A percentile compares a stretch with the other conserved stretches of the same genome.
Evolutionary conservation across 1,140 invertebrate genomes (phyloP).

Genomic region (Dysdera silvatica): DNA sequence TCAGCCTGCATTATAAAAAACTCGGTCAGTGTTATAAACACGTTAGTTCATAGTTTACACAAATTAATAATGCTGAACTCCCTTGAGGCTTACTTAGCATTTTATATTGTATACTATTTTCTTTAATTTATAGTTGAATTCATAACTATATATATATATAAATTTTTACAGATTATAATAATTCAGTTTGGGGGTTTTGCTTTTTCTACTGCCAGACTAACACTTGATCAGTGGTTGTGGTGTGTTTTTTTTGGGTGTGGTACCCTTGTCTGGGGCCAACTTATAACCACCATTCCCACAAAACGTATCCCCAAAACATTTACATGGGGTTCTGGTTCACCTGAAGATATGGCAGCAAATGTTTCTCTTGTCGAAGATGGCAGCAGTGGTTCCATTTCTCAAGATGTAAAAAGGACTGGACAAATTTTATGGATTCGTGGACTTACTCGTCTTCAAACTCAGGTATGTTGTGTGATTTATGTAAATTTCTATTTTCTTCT

Average conservation of each 20-base stretch:
- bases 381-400: constrained; percentile 73
- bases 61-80: too few relatives aligned
- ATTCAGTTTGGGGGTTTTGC: constrained; percentile 94
- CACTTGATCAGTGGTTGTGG: constrained; percentile 96
- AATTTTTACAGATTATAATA: constrained; percentile 70
- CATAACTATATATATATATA: too few relatives aligned
- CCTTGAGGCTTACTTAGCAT: too few relatives aligned
- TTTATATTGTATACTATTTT: too few relatives aligned
- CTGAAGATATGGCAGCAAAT: constrained; percentile 67
- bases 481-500: not conserved
- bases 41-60: too few relatives aligned
- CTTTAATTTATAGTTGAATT: too few relatives aligned
- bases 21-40: too few relatives aligned
- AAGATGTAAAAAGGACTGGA: constrained; percentile 75
- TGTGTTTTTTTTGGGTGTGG: constrained; percentile 95
- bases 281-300: constrained; percentile 92
- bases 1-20: too few relatives aligned
- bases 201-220: constrained; percentile 83
- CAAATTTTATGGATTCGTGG: constrained; percentile 99
- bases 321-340: constrained; percentile 86
- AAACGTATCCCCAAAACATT: constrained; percentile 76
- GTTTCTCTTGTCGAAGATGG: constrained; percentile 74
- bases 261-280: constrained; percentile 92
- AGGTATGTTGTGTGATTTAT: constrained; percentile 65
- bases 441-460: constrained; percentile 94